Evolutionary conservation across 2,113 vertebrate genomes (phyloP), one percentile per base, ranked within the genome.

Genomic region (Ardeotis arabs): DNA sequence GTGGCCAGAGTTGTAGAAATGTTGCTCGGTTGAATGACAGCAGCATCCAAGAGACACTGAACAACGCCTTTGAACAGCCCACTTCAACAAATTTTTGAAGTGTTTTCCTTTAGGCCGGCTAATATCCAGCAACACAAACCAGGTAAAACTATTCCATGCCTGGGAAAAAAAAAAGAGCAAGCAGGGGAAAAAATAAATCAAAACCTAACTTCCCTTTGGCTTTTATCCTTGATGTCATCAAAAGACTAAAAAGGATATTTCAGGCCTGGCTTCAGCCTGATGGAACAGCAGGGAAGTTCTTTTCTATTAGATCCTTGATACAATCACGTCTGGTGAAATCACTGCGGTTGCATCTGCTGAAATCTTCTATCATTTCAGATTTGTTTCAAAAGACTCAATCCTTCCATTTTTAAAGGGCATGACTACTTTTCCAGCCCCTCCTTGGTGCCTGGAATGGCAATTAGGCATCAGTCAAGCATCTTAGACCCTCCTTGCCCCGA

Each of bases 201-300:
- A 95, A 96, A 92, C 85, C 72, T 88, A 80, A 77, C 84, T 95
- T 96, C 79, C 90, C 72, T 94, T 96, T 94, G 82, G 90, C 96
- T 97, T 96, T 97, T 96, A 95, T 97, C 93, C 95, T 94, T 91
- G 63, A 90, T 96, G 93, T 91, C 95, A 96, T 94, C 93, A 93
- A 91, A 97, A 93, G 95, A 86, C 89, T 95, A 70, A 91, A 96
- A 96, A 95, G 91, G 87, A 94, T 95, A 87, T 94, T 96, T 95
- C 87, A 91, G 93, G 87, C 87, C 95, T 91, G 75, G 52, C 82
- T 95, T 95, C 72, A 90, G 84, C 87, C 89, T 86, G 82, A 92
- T 94, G 84, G 94, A 97, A 93, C 96, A 95, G 95, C 97, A 96
- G 96, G 96, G 96, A 96, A 97, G 94, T 94, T 96, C 96, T 97